A percentile compares a stretch with the other conserved stretches of the same genome.
phyloP scores from a whole-genome alignment of 2,113 vertebrate genomes.

The Rhinogobius similis region DNA sequence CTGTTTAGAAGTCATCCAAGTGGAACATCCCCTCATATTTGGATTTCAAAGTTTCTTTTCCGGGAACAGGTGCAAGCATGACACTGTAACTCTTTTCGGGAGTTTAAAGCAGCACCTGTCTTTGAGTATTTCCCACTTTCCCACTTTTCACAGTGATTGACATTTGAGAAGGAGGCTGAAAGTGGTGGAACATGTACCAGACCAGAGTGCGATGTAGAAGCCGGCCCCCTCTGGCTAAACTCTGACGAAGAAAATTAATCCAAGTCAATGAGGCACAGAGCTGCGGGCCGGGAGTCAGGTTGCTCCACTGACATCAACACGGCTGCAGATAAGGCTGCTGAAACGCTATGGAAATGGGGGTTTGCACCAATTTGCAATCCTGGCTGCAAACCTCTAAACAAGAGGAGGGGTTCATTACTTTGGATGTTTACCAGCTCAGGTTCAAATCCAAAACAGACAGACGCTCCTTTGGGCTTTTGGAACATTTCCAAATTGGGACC shows the following conservation, averaged over 20 bases:
- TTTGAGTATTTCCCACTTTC: slow-evolving; percentile 13
- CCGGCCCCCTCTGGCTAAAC: slow-evolving; percentile 53
- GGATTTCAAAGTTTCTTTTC: background rate
- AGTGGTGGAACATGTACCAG: slow-evolving; percentile 34
- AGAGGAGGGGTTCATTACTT: slow-evolving; percentile 31
- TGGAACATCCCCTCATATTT: slow-evolving; percentile 12
- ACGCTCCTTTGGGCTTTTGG: slow-evolving; percentile 1
- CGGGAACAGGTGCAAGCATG: slow-evolving; percentile 18
- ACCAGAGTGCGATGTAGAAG: slow-evolving; percentile 16
- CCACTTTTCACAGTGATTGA: slow-evolving; percentile 43
- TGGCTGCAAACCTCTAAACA: slow-evolving; percentile 16
- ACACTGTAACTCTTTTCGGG: background rate
- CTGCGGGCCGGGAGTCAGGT: slow-evolving; percentile 31
- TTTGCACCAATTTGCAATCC: slow-evolving; percentile 31
- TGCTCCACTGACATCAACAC: slow-evolving; percentile 50
- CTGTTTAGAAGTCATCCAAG: background rate
- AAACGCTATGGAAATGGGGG: slow-evolving; percentile 19
- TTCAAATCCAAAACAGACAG: slow-evolving; percentile 39
- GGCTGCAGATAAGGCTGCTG: slow-evolving; percentile 23
- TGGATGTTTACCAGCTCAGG: slow-evolving; percentile 16
- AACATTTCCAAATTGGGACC: background rate
- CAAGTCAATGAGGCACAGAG: slow-evolving; percentile 25
- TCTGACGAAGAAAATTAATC: slow-evolving; percentile 46
- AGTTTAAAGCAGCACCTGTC: slow-evolving; percentile 3
- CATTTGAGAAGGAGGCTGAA: slow-evolving; percentile 28